Conservation (phyloP, 2,888 invertebrate genomes). For the Callyntrura guangdongensis region DNA sequence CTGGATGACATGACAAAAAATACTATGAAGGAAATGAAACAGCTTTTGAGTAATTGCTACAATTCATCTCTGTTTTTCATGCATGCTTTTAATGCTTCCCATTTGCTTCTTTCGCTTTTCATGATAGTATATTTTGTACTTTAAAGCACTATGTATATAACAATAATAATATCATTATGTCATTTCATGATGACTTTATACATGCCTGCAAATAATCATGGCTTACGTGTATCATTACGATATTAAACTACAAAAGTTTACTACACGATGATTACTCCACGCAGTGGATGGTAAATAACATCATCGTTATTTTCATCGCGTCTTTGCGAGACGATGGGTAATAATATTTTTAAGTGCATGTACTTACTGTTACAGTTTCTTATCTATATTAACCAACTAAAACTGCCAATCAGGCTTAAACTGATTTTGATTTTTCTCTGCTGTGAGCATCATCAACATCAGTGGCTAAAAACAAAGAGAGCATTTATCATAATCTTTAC, state of each 20-base stretch:
- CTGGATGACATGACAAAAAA: too few species aligned
- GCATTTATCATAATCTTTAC: neutral
- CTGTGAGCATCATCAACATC: too few species aligned
- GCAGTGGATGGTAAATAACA: neutral
- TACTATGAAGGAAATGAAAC: too few species aligned
- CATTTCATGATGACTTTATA: too few species aligned
- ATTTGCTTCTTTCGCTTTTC: neutral
- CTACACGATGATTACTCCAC: conserved; percentile 28
- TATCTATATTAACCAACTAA: neutral
- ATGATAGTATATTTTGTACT: conserved; percentile 38
- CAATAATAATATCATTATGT: conserved; percentile 27
- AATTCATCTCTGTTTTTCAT: conserved; percentile 14
- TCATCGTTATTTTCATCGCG: conserved; percentile 48
- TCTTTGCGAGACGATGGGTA: neutral
- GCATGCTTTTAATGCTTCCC: neutral
- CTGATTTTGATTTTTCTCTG: neutral
- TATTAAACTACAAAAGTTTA: conserved; percentile 50
- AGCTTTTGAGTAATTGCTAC: too few species aligned
- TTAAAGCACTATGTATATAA: conserved; percentile 30
- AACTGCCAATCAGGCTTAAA: neutral
- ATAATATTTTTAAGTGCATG: neutral
- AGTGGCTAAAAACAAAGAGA: conserved; percentile 27
- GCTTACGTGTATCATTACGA: neutral
- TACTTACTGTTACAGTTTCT: neutral
- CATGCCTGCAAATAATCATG: neutral